A percentile compares a stretch with the other conserved stretches of the same genome.
phyloP scores from a whole-genome alignment of 2,113 vertebrate species.

The Oxyura jamaicensis region DNA sequence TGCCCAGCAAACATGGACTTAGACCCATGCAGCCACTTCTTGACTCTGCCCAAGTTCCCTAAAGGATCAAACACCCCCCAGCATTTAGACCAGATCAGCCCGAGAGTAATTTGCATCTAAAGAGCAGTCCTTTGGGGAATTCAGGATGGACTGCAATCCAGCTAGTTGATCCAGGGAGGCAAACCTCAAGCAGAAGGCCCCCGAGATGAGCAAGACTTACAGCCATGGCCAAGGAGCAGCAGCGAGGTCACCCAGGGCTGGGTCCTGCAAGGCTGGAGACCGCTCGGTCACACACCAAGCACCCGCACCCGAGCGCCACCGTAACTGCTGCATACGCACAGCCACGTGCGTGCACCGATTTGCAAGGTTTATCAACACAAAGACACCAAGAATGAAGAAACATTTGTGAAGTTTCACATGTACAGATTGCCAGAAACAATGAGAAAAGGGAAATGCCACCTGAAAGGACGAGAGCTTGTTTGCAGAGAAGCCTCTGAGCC shows the following conservation, averaged over 20 bases:
- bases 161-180: neutral
- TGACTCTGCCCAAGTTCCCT: accelerated
- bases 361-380: neutral
- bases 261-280: neutral
- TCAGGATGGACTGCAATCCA: neutral
- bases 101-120: neutral
- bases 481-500: constrained; percentile 21
- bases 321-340: neutral
- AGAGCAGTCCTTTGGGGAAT: neutral
- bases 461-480: constrained; percentile 64
- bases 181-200: neutral
- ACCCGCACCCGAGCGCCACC: neutral
- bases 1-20: neutral
- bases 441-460: constrained; percentile 71
- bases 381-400: neutral
- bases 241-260: neutral
- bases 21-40: neutral
- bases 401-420: constrained; percentile 24
- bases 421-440: constrained; percentile 55
- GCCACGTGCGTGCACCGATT: accelerated
- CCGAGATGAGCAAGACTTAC: neutral
- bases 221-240: neutral
- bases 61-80: accelerated
- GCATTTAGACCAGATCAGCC: neutral
- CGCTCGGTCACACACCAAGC: neutral